These are phyloP conservation scores for Amyelois transitella DNA, from an alignment of 1,140 invertebrate species.

Conservation along the genomic window DNA sequence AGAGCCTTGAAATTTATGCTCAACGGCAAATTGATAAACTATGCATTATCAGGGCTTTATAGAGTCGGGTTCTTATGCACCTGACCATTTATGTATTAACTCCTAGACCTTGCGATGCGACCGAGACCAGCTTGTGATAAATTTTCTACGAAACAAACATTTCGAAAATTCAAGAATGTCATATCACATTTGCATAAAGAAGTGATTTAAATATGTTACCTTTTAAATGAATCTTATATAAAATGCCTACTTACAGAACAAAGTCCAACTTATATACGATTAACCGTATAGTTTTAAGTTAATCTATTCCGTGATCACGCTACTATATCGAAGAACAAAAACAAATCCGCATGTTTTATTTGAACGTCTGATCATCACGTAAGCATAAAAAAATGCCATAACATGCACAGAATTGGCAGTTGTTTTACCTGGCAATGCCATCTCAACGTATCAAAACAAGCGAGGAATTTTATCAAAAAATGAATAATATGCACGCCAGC, in stretches of 20 bases:
- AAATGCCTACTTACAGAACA: background rate
- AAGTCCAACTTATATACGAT: too few species aligned
- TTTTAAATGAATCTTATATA: background rate
- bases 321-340: too few species aligned
- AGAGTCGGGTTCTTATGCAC: background rate
- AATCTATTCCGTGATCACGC: too few species aligned
- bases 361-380: background rate
- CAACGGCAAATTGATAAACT: background rate
- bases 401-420: background rate
- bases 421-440: too few species aligned
- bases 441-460: background rate
- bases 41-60: background rate
- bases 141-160: background rate
- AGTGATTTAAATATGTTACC: too few species aligned
- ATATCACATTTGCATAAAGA: background rate
- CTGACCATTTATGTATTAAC: slow-evolving; percentile 3
- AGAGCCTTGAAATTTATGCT: too few species aligned
- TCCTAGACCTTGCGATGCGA: slow-evolving; percentile 15
- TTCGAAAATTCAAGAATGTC: background rate
- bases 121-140: background rate
- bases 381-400: background rate
- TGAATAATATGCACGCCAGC: background rate
- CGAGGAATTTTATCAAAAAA: background rate
- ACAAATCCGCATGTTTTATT: background rate
- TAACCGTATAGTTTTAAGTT: too few species aligned